phyloP scores from a whole-genome alignment of 1,140 invertebrate species.

The Microplitis mediator region DNA sequence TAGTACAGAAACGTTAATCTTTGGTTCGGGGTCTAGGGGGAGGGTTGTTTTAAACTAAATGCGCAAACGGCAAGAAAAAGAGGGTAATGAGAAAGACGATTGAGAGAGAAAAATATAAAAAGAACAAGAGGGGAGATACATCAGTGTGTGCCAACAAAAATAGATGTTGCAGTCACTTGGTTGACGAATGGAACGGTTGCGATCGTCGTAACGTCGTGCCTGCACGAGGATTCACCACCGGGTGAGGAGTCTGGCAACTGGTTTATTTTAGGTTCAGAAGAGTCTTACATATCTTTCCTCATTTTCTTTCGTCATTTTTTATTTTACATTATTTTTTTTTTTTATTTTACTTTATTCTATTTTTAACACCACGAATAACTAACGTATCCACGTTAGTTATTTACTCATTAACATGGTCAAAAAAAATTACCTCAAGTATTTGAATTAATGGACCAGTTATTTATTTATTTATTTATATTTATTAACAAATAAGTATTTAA shows the following conservation, averaged over 20 bases:
- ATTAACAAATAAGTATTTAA: no score
- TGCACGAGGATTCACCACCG: conserved; percentile 20
- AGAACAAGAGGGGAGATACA: background rate
- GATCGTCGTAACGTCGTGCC: background rate
- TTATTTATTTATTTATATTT: background rate
- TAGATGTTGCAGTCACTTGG: conserved; percentile 20
- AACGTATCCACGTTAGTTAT: no score
- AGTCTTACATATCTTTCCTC: background rate
- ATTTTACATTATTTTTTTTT: background rate
- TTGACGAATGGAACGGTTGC: conserved; percentile 13
- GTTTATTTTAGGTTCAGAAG: background rate
- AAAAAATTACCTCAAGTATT: no score
- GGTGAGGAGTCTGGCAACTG: conserved; percentile 1
- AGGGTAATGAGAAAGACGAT: conserved; percentile 7
- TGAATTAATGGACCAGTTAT: background rate
- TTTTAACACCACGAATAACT: conserved; percentile 6
- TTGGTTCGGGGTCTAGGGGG: background rate
- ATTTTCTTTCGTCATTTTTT: conserved; percentile 2
- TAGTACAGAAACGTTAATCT: background rate
- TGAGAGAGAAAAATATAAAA: conserved; percentile 7
- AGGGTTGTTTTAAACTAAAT: conserved; percentile 13
- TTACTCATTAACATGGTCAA: no score
- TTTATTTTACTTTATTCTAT: background rate
- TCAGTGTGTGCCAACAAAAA: conserved; percentile 26
- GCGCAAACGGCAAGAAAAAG: background rate